phyloP scores from a whole-genome alignment of 2,797 vertebrate species.

The Micropoecilia bifurca region DNA sequence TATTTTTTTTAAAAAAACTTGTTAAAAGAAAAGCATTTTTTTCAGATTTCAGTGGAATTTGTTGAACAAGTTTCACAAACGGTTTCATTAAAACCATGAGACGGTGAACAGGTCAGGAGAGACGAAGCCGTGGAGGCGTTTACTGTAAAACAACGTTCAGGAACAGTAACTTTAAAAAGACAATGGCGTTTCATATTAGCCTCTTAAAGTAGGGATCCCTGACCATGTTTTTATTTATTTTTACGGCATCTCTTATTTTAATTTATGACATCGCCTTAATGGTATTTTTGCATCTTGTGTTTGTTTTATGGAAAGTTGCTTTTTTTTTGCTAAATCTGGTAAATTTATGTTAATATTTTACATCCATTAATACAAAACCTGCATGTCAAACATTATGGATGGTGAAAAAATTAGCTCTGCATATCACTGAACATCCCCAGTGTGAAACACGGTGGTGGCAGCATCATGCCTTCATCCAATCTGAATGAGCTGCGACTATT shows the following conservation, averaged over 20 bases:
- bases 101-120: not conserved
- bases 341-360: too few species aligned
- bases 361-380: too few species aligned
- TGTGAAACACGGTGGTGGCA: not conserved
- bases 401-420: not conserved
- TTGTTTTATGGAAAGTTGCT: too few species aligned
- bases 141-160: not conserved
- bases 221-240: too few species aligned
- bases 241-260: too few species aligned
- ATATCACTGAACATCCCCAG: not conserved
- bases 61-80: not conserved
- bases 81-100: not conserved
- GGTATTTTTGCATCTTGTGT: too few species aligned
- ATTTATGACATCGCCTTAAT: too few species aligned
- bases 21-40: not conserved
- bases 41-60: not conserved
- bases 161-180: not conserved
- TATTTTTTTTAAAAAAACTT: too few species aligned
- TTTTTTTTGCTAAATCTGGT: too few species aligned
- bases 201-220: too few species aligned
- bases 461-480: not conserved
- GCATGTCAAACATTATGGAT: too few species aligned
- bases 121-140: not conserved
- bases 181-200: too few species aligned
- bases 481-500: not conserved